Conservation (phyloP, 2,113 vertebrate species). For the Aphyosemion australe region DNA sequence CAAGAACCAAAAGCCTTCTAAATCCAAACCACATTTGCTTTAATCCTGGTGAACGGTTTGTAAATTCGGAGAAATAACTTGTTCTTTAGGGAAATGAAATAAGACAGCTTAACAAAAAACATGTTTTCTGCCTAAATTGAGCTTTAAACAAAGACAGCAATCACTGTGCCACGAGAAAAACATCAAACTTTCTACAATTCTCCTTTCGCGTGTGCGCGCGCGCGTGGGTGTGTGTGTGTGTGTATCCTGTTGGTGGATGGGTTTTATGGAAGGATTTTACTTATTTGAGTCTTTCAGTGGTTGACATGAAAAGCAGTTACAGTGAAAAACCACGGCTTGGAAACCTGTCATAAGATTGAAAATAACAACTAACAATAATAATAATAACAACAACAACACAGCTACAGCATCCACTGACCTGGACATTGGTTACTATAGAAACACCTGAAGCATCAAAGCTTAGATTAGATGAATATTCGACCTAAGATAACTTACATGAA, state of each 20-base stretch:
- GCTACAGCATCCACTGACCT: not conserved
- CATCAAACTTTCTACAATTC: not conserved
- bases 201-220: not conserved
- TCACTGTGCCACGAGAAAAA: slow-evolving; percentile 1
- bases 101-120: slow-evolving; percentile 48
- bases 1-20: not conserved
- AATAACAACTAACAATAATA: too few species aligned
- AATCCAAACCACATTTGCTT: slow-evolving; percentile 55
- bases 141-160: slow-evolving; percentile 1
- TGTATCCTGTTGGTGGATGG: too few species aligned
- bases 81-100: slow-evolving; percentile 53
- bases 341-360: too few species aligned
- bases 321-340: too few species aligned
- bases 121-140: slow-evolving; percentile 24
- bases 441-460: not conserved
- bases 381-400: not conserved
- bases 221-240: not conserved
- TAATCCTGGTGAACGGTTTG: slow-evolving; percentile 63
- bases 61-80: slow-evolving; percentile 58
- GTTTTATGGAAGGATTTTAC: not conserved
- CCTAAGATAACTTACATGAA: slow-evolving; percentile 4
- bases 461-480: not conserved
- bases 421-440: not conserved
- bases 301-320: not conserved
- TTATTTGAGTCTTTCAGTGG: not conserved